phyloP scores from a whole-genome alignment of 37 sponge, comb jelly and placozoan genomes.

The Cliona cf. orientalis region DNA sequence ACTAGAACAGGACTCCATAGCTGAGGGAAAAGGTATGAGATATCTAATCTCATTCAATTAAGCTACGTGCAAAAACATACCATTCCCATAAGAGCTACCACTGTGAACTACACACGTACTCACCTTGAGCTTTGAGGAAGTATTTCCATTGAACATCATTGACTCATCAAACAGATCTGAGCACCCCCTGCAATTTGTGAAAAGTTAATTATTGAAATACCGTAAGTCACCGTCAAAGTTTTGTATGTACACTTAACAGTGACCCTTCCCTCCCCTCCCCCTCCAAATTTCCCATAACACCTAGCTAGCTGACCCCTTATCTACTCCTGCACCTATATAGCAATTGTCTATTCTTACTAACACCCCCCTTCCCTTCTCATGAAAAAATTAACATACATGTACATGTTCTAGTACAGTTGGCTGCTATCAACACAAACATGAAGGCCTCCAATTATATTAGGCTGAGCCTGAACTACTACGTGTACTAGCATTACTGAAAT shows the following conservation, averaged over 20 bases:
- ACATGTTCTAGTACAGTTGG: no score
- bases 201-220: not conserved
- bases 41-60: not conserved
- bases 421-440: not conserved
- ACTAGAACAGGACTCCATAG: not conserved
- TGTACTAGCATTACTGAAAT: not conserved
- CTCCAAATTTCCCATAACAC: no score
- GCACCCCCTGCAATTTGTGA: constrained; percentile 49
- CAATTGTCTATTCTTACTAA: no score
- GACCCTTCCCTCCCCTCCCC: no score
- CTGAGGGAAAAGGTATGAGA: not conserved
- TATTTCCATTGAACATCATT: constrained; percentile 79
- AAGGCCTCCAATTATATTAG: not conserved
- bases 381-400: no score
- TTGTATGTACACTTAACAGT: no score
- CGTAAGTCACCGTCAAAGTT: no score
- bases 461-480: not conserved
- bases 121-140: constrained; percentile 76
- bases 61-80: not conserved
- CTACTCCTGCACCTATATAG: no score
- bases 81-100: no score
- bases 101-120: no score
- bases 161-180: constrained; percentile 92
- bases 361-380: no score
- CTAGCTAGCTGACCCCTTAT: no score